Percentiles rank a stretch among this genome's conserved stretches.
Evolutionary conservation across 2,797 vertebrate genomes (phyloP).

Genomic region (Potorous gilbertii): DNA sequence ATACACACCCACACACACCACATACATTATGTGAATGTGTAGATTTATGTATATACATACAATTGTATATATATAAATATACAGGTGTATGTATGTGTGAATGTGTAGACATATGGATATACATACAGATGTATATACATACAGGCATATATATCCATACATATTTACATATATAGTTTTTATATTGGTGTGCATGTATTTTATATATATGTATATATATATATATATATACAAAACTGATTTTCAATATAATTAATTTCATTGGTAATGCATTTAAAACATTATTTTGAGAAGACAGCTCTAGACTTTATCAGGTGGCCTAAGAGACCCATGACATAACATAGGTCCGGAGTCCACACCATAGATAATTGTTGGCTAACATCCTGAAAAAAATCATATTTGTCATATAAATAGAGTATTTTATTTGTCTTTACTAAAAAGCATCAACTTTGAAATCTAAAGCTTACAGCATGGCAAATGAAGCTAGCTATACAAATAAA

Average conservation of each 20-base stretch:
- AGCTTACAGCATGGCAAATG: neutral
- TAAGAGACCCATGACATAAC: neutral
- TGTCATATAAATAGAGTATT: constrained; percentile 40
- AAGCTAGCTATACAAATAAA: neutral
- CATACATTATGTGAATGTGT: too few species aligned
- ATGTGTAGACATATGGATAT: too few species aligned
- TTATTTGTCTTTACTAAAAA: constrained; percentile 54
- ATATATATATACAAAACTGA: too few species aligned
- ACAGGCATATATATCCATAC: too few species aligned
- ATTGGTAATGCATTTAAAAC: neutral
- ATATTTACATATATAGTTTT: too few species aligned
- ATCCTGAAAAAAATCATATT: neutral
- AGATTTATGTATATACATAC: too few species aligned
- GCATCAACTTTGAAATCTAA: constrained; percentile 57
- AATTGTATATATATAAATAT: too few species aligned
- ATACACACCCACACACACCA: too few species aligned
- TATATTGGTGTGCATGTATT: too few species aligned
- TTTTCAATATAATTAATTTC: neutral
- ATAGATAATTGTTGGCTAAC: neutral
- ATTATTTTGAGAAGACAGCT: neutral
- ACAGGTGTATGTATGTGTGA: too few species aligned
- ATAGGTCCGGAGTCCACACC: neutral
- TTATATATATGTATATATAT: too few species aligned
- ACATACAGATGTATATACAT: too few species aligned
- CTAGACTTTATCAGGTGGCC: neutral